These are phyloP conservation scores for Apocrypta bakeri DNA, from an alignment of 1,140 invertebrate species.

Conservation along the genomic window DNA sequence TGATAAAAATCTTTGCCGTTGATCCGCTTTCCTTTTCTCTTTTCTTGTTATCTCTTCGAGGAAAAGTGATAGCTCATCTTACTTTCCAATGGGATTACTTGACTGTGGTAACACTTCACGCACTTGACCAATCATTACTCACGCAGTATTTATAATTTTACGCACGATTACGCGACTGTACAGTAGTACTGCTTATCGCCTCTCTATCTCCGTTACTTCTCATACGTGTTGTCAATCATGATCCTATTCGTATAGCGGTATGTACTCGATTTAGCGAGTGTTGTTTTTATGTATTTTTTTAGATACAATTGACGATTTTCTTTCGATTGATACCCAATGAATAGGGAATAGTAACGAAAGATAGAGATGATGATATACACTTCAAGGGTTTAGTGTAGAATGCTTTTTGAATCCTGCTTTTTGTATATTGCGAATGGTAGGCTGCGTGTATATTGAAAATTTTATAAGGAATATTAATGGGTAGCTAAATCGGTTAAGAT, in stretches of 20 bases:
- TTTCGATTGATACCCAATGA: constrained; percentile 7
- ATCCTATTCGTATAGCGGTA: background rate
- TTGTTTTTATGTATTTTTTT: background rate
- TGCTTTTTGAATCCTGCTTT: background rate
- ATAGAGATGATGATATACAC: no score
- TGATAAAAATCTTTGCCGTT: no score
- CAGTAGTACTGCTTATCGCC: constrained; percentile 29
- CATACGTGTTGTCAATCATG: no score
- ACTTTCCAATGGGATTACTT: no score
- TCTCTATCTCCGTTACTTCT: constrained; percentile 26
- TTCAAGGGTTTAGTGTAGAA: no score
- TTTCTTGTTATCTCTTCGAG: no score
- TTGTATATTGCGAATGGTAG: background rate
- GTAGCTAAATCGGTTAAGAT: background rate
- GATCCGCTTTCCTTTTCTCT: no score
- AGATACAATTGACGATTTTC: background rate
- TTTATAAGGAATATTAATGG: background rate
- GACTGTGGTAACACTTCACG: no score
- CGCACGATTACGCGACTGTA: constrained; percentile 39
- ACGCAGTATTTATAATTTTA: constrained; percentile 41
- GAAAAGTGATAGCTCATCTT: no score
- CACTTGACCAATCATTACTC: constrained; percentile 17
- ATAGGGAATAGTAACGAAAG: constrained; percentile 27
- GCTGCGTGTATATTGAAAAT: background rate
- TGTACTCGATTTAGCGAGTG: background rate